These are phyloP conservation scores for Carcharodon carcharias DNA, from an alignment of 2,797 vertebrate species.

Conservation along the genomic window DNA sequence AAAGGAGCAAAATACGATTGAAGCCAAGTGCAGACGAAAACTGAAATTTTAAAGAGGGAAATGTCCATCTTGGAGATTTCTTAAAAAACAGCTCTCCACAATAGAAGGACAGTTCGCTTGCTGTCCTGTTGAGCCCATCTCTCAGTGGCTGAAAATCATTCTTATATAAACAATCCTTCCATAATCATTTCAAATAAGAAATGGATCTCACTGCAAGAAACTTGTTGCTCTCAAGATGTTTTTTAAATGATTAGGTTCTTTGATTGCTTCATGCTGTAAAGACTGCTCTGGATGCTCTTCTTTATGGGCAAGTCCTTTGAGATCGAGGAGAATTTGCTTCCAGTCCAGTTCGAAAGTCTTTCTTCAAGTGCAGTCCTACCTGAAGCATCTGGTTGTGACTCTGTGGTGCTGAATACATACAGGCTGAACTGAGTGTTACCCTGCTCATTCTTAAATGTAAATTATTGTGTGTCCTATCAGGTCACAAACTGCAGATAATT, in stretches of 20 bases:
- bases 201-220: background rate
- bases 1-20: background rate
- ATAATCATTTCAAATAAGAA: background rate
- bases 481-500: background rate
- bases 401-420: background rate
- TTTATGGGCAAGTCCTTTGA: too few species aligned
- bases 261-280: background rate
- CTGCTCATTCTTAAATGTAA: background rate
- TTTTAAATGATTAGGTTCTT: background rate
- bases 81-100: background rate
- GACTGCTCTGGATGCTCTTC: too few species aligned
- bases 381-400: background rate
- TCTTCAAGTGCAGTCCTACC: background rate
- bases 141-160: background rate
- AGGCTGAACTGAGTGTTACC: background rate
- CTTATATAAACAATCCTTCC: background rate
- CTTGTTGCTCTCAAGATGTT: background rate
- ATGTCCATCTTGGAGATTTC: background rate
- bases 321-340: too few species aligned
- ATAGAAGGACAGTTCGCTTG: background rate
- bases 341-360: too few species aligned
- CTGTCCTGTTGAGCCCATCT: background rate
- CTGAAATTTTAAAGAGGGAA: background rate
- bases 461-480: background rate
- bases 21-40: background rate